A percentile compares a stretch with the other conserved stretches of the same genome.
Evolutionary conservation across 2,113 vertebrate genomes (phyloP).

Genomic region (Plestiodon gilberti): DNA sequence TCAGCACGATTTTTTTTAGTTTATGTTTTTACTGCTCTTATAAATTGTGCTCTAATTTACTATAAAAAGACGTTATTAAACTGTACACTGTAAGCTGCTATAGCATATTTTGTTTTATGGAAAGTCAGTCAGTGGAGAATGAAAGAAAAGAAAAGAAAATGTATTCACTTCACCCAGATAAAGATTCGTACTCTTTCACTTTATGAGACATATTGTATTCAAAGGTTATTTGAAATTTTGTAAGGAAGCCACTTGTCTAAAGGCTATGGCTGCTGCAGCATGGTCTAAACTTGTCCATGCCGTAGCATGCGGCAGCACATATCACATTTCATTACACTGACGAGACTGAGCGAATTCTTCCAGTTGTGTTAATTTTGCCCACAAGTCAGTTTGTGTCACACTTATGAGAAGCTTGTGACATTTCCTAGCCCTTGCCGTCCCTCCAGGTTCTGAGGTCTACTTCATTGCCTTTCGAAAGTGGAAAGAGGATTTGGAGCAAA

Average conservation of each 20-base stretch:
- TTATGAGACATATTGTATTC: slow-evolving; percentile 31
- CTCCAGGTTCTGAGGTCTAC: background rate
- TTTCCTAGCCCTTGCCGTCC: slow-evolving; percentile 43
- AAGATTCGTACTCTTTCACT: slow-evolving; percentile 19
- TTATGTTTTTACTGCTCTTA: background rate
- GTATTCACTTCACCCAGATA: background rate
- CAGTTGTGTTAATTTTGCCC: slow-evolving; percentile 58
- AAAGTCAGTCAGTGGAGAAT: background rate
- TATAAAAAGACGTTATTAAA: background rate
- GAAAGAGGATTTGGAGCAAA: fast-evolving
- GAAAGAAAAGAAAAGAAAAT: background rate
- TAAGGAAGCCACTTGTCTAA: slow-evolving; percentile 64
- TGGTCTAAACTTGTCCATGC: slow-evolving; percentile 33
- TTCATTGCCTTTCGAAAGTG: fast-evolving
- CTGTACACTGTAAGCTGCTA: background rate
- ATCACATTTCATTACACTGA: slow-evolving; percentile 74
- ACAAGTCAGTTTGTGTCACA: slow-evolving; percentile 51
- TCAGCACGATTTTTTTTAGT: background rate
- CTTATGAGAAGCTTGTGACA: slow-evolving; percentile 43
- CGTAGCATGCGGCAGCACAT: slow-evolving; percentile 50
- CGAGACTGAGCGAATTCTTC: slow-evolving; percentile 45
- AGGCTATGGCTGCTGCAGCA: slow-evolving; percentile 44
- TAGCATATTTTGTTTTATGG: slow-evolving; percentile 16
- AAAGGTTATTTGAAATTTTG: slow-evolving; percentile 60
- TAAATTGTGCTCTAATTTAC: background rate